phyloP scores from a whole-genome alignment of 2,797 vertebrate genomes.

The Helarctos malayanus region DNA sequence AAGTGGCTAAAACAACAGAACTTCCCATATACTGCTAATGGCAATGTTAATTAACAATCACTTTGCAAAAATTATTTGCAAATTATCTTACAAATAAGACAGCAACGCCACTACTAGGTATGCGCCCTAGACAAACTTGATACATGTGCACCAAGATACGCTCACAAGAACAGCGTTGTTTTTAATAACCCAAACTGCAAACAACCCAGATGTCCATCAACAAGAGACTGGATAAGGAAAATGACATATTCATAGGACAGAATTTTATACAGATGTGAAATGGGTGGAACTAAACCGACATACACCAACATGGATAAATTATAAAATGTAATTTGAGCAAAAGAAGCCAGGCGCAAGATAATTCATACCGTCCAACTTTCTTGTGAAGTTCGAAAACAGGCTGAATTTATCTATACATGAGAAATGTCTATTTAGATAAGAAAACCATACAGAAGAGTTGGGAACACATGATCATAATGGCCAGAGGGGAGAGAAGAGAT shows the following conservation, averaged over 20 bases:
- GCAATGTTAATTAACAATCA: neutral
- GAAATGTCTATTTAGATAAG: neutral
- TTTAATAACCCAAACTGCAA: neutral
- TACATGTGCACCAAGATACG: neutral
- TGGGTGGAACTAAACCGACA: neutral
- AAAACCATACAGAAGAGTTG: neutral
- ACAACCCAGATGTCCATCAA: neutral
- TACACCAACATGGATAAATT: neutral
- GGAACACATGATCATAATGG: neutral
- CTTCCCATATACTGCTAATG: neutral
- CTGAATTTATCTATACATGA: neutral
- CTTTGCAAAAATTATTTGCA: neutral
- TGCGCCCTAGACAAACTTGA: neutral
- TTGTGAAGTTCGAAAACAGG: constrained; percentile 13
- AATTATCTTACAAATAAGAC: neutral
- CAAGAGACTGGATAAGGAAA: neutral
- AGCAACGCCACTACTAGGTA: neutral
- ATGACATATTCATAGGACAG: neutral
- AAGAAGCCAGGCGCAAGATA: neutral
- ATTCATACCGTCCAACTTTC: neutral
- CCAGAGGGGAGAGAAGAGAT: neutral
- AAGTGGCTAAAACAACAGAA: neutral
- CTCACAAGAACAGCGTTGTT: neutral
- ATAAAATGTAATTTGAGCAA: neutral
- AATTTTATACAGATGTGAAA: neutral